Base-by-base conservation (phyloP, 23 tunicate genomes). In the Trididemnum clinides region DNA sequence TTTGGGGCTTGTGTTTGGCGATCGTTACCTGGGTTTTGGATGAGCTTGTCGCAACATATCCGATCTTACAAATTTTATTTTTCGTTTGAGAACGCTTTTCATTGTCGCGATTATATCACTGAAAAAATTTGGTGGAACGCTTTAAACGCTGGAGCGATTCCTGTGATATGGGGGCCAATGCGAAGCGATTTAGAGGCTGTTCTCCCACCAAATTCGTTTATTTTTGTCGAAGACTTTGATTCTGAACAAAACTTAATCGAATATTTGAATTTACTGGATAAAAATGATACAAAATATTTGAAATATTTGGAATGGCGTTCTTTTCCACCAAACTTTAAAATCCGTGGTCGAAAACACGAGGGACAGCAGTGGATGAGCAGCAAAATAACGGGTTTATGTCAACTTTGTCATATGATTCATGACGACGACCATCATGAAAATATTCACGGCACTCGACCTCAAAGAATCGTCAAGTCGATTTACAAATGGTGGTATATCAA, bases 41-140 rank as follows among this genome's bases (percentile, higher is more conserved):
- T 23, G 54, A 64, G 49, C 34, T 2, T 80, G 7, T 23, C 34
- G 21, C 18, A 34, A 0, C 63, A 66, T 34, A 35, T 82, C 10
- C 1, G 25, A 3, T 27, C 58, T 4, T 78, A 90, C 57, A 90
- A 90, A 79, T 90, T 90, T 39, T 90, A 86, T 69, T 74, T 90
- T 44, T 86, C 96, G 0, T 71, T 90, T 34, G 96, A 90, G 62
- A 90, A 90, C 58, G 34, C 79, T 25, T 35, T 75, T 71, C 93
- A 89, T 31, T 89, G 93, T 34, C 44, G 78, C 27, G 93, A 89
- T 51, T 83, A 89, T 51, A 29, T 83, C 54, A 74, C 88, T 31
- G 84, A 72, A 28, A 84, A 83, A 34, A 25, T 64, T 29, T 64
- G 80, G 84, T 51, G 77, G 69, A 83, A 89, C 51, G 83, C 84